A percentile compares a stretch with the other conserved stretches of the same genome.
Conservation (phyloP, 37 sponge, comb jelly and placozoan species). For the Ianthella basta region DNA sequence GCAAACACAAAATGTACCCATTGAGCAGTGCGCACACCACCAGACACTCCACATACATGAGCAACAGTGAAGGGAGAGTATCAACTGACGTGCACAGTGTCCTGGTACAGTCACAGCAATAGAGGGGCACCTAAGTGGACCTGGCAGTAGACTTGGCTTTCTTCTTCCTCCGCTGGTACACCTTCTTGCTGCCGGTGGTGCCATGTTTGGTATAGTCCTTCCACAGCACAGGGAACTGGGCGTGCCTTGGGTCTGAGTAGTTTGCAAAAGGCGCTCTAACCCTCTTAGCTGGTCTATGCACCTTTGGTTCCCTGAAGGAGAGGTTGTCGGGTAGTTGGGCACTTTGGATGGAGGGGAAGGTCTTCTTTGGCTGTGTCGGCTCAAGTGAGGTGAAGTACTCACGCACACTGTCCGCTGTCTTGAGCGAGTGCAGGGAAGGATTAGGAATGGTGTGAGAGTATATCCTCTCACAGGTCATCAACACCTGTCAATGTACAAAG, state of each 20-base stretch:
- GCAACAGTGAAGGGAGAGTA: no score
- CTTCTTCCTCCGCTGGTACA: not conserved
- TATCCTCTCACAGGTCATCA: conserved; percentile 49
- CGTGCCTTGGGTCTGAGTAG: conserved; percentile 50
- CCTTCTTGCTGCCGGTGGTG: not conserved
- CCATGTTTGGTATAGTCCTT: not conserved
- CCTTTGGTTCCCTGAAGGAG: conserved; percentile 35
- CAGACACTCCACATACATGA: no score
- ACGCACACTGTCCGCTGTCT: conserved; percentile 38
- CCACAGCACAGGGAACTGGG: conserved; percentile 48
- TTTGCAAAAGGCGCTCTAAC: conserved; percentile 58
- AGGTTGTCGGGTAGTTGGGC: conserved; percentile 57
- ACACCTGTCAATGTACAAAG: conserved; percentile 28
- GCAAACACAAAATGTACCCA: no score
- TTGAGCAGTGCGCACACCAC: no score
- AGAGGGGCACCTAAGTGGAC: no score
- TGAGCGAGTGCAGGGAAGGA: conserved; percentile 31
- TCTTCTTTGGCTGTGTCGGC: not conserved
- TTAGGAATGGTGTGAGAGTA: conserved; percentile 34
- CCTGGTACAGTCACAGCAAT: no score
- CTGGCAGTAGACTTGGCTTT: not conserved
- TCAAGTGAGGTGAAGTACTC: conserved; percentile 21
- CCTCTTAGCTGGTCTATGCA: not conserved
- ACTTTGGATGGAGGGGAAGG: conserved; percentile 2
- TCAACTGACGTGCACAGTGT: no score